Conservation (phyloP, 2,113 vertebrate genomes). For the Jacana jacana region DNA sequence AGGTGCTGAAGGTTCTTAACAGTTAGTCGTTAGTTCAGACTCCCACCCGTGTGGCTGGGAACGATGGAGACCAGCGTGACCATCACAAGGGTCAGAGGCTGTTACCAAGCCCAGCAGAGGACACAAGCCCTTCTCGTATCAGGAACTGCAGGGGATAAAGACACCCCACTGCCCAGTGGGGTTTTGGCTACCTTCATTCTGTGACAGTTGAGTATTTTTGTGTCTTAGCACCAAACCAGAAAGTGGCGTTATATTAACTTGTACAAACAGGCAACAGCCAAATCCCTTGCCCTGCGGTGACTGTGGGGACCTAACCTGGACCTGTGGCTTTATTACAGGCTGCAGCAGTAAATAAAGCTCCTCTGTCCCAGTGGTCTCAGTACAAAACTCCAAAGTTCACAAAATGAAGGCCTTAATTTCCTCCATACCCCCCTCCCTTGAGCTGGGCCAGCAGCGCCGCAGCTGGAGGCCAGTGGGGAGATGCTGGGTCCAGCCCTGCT, state of each 20-base stretch:
- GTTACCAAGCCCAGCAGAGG: not conserved
- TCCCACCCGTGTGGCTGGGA: not conserved
- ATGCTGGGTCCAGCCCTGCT: not conserved
- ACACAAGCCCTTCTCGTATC: not conserved
- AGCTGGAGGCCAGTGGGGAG: not conserved
- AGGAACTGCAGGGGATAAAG: not conserved
- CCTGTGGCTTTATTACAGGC: not conserved
- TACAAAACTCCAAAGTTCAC: not conserved
- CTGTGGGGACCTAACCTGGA: not conserved
- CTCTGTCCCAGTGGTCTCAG: not conserved
- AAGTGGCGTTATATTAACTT: not conserved
- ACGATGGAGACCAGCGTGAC: no score
- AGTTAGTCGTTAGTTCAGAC: not conserved
- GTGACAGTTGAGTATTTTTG: not conserved
- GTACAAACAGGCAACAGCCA: no score
- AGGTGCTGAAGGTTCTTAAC: not conserved
- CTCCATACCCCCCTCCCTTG: not conserved
- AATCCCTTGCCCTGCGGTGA: not conserved
- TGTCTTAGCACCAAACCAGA: not conserved
- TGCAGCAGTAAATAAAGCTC: not conserved
- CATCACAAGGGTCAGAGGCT: no score
- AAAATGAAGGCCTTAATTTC: not conserved
- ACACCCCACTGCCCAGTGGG: no score
- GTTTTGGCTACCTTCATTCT: not conserved
- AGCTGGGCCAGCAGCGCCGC: fast-evolving